Evolutionary conservation across 2,888 invertebrate genomes (phyloP).

Genomic region (Cerastis rubricosa): DNA sequence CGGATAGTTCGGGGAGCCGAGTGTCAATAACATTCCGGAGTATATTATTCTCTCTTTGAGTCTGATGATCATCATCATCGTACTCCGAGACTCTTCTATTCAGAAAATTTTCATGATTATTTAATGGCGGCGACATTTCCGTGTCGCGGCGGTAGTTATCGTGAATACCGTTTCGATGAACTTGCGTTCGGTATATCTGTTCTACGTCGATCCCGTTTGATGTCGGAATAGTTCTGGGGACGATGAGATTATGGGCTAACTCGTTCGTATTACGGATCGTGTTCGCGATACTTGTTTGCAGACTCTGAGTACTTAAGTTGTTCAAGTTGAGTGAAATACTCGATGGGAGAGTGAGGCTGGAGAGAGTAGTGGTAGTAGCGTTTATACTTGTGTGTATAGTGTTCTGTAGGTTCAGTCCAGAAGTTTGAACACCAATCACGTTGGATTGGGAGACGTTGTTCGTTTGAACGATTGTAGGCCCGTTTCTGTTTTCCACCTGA

Average conservation of each 20-base stretch:
- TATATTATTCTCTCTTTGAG: constrained; percentile 77
- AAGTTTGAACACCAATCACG: constrained; percentile 80
- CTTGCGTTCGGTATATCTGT: constrained; percentile 74
- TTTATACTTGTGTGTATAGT: constrained; percentile 74
- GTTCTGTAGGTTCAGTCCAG: constrained; percentile 76
- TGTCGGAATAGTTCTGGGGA: constrained; percentile 78
- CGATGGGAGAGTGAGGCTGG: constrained; percentile 79
- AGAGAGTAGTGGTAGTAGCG: constrained; percentile 77
- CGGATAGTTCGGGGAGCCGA: constrained; percentile 80
- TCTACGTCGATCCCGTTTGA: constrained; percentile 87
- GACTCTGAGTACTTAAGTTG: constrained; percentile 69
- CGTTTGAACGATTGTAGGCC: constrained; percentile 79
- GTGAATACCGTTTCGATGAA: constrained; percentile 84
- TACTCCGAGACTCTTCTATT: constrained; percentile 85
- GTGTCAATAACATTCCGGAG: constrained; percentile 76
- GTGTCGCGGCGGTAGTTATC: constrained; percentile 80
- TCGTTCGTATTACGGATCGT: constrained; percentile 80
- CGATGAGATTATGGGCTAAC: constrained; percentile 83
- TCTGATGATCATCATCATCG: constrained; percentile 82
- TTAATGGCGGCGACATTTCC: constrained; percentile 79
- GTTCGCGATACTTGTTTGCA: constrained; percentile 81
- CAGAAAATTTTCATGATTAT: constrained; percentile 83
- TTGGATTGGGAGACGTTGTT: constrained; percentile 77
- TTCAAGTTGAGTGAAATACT: constrained; percentile 82
- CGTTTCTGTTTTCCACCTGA: constrained; percentile 86